Base-by-base conservation (phyloP, 2,888 invertebrate species). In the Epinotia bilunana region DNA sequence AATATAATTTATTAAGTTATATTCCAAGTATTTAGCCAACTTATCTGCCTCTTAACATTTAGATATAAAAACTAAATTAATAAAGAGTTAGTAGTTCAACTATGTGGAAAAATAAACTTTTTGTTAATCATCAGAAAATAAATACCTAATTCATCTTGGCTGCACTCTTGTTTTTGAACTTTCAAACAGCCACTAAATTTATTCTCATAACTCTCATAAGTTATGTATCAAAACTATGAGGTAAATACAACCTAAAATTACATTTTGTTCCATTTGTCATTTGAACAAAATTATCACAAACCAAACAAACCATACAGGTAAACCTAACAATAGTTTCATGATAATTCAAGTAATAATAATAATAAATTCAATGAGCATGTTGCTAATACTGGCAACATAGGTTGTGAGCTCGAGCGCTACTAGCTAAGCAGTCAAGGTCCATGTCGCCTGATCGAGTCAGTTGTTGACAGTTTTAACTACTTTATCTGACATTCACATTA, bases 31-130 rank as follows among this genome's bases (percentile, higher is more conserved):
- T 77, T 83, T 87, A 74, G 64, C 70, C 71, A 89, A 92, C 91
- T 85, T 90, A 90, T 88, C 83, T 87, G 87, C 77, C 91, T 91
- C 92, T 92, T 92, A 91, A 86, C 83, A 83, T 83, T 89, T 90
- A 88, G 83, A 79, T 76, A 70, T 76, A 64, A 80, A 69, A 76
- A 83, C 82, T 82, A 86, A 84, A 88, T 83, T 81, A 83, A 83
- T 80, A 83, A 92, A 93, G 92, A 92, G 91, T 87, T 86, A 89
- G 91, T 85, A 90, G 91, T 90, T 91, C 82, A 76, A 67, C 60
- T 46, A 73, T 79, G 61, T 80, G 79, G 71, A 80, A 82, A 82
- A 85, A 82, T 84, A 85, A 82, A 76, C 78, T n/a, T n/a, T n/a
- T n/a, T 72, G 76, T 78, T 81, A 80, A 82, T 82, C 77, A 80